Percentiles rank a stretch among this genome's conserved stretches.
phyloP scores from a whole-genome alignment of 2,888 invertebrate genomes.

The Cryptus armator region DNA sequence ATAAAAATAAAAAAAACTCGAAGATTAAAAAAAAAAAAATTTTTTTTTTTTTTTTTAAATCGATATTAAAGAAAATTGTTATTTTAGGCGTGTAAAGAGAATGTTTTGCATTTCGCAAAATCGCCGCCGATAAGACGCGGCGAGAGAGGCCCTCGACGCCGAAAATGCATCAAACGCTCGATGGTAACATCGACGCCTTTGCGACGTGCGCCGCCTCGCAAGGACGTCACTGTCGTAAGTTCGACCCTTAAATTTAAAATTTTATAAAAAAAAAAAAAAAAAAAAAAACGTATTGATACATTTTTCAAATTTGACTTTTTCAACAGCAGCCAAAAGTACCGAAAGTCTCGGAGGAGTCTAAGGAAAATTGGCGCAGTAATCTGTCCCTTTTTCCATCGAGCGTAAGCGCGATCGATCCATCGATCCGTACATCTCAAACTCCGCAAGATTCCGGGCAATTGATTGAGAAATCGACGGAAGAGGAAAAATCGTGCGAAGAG shows the following conservation, averaged over 20 bases:
- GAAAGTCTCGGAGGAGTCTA: slow-evolving; percentile 82
- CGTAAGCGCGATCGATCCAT: slow-evolving; percentile 41
- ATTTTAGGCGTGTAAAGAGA: slow-evolving; percentile 83
- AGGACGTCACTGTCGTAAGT: slow-evolving; percentile 80
- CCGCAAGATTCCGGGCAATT: slow-evolving; percentile 12
- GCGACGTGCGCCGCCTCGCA: slow-evolving; percentile 77
- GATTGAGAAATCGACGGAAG: neutral
- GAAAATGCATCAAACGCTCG: slow-evolving; percentile 83
- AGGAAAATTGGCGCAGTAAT: slow-evolving; percentile 81
- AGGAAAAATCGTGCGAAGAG: slow-evolving; percentile 2
- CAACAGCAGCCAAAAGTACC: slow-evolving; percentile 75
- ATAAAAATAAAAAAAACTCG: slow-evolving; percentile 11
- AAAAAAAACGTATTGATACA: neutral
- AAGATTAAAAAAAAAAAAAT: slow-evolving; percentile 52
- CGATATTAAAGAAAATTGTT: slow-evolving; percentile 25
- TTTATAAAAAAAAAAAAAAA: neutral
- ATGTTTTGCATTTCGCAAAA: slow-evolving; percentile 83
- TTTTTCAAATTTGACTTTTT: slow-evolving; percentile 11
- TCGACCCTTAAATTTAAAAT: neutral
- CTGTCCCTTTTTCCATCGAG: slow-evolving; percentile 74
- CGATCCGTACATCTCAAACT: slow-evolving; percentile 48
- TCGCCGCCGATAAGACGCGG: slow-evolving; percentile 79
- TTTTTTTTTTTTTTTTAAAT: neutral
- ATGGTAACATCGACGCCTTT: slow-evolving; percentile 83
- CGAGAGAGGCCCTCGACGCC: slow-evolving; percentile 81